Percentiles rank a stretch among this genome's conserved stretches.
Evolutionary conservation across 2,797 vertebrate genomes (phyloP).

Genomic region (Leptatherina wallacei): DNA sequence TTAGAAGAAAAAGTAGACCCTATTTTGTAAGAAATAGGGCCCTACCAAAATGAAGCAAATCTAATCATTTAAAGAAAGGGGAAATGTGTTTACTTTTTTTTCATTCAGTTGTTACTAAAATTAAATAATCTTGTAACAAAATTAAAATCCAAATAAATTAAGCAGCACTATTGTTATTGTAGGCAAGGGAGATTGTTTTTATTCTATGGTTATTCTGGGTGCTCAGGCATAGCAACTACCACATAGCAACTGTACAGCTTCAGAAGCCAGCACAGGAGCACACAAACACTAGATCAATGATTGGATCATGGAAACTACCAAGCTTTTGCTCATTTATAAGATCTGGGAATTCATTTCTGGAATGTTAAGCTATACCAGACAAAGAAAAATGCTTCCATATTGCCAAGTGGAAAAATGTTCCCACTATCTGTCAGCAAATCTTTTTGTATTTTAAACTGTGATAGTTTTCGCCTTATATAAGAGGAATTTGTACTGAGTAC

Average conservation of each 20-base stretch:
- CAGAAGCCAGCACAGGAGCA: slow-evolving; percentile 34
- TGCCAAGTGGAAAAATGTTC: slow-evolving; percentile 26
- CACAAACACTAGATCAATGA: slow-evolving; percentile 31
- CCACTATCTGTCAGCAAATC: slow-evolving; percentile 6
- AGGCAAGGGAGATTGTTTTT: slow-evolving; percentile 23
- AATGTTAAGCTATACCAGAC: slow-evolving; percentile 58
- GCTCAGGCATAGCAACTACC: slow-evolving; percentile 64
- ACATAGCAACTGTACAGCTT: slow-evolving; percentile 61
- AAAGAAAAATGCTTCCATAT: slow-evolving; percentile 28
- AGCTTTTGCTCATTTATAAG: slow-evolving; percentile 45
- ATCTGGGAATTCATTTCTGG: slow-evolving; percentile 56
- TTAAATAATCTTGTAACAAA: background rate
- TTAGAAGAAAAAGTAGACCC: background rate
- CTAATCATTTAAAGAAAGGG: background rate
- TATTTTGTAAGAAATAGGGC: background rate
- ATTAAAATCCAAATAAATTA: slow-evolving; percentile 23
- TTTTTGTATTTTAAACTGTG: slow-evolving; percentile 19
- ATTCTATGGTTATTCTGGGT: slow-evolving; percentile 55
- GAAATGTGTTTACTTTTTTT: background rate
- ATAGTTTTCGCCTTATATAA: slow-evolving; percentile 7
- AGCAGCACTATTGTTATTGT: slow-evolving; percentile 25
- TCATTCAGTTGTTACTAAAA: background rate
- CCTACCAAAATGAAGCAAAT: background rate
- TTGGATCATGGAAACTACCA: slow-evolving; percentile 36
- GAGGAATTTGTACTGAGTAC: background rate